These are phyloP conservation scores for Martes martes DNA, from an alignment of 2,113 vertebrate species.

Conservation along the genomic window DNA sequence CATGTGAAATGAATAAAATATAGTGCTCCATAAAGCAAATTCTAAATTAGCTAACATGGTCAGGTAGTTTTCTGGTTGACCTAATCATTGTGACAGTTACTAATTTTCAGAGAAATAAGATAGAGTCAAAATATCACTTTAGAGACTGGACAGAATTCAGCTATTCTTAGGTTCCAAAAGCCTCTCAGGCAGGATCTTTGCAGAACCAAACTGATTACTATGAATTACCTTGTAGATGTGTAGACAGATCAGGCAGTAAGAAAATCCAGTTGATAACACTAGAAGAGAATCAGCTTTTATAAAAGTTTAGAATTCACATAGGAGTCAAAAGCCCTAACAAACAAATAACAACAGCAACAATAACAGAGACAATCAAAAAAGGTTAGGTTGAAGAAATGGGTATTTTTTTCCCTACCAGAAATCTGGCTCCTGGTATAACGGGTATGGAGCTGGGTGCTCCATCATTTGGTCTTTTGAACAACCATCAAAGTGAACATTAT, in stretches of 20 bases:
- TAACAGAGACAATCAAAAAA: not conserved
- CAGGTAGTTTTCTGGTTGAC: conserved; percentile 22
- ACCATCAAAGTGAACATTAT: not conserved
- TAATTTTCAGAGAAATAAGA: conserved; percentile 36
- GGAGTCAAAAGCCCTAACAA: not conserved
- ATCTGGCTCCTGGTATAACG: not conserved
- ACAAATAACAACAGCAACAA: not conserved
- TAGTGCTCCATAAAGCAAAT: conserved; percentile 37
- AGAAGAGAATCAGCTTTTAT: not conserved
- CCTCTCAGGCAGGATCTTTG: not conserved
- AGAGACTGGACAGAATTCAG: not conserved
- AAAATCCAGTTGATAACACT: not conserved
- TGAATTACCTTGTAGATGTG: not conserved
- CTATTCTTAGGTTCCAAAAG: not conserved
- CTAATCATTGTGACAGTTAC: conserved; percentile 35
- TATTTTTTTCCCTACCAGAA: not conserved
- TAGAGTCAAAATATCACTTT: not conserved
- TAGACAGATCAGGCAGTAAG: not conserved
- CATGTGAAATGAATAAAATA: conserved; percentile 60
- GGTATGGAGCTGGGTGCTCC: not conserved
- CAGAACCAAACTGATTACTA: not conserved
- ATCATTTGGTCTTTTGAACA: not conserved
- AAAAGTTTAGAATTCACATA: not conserved
- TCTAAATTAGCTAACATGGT: conserved; percentile 28
- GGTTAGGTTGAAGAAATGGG: not conserved